Percentiles rank a stretch among this genome's conserved stretches.
phyloP scores from a whole-genome alignment of 2,113 vertebrate species.

The Theristicus caerulescens region DNA sequence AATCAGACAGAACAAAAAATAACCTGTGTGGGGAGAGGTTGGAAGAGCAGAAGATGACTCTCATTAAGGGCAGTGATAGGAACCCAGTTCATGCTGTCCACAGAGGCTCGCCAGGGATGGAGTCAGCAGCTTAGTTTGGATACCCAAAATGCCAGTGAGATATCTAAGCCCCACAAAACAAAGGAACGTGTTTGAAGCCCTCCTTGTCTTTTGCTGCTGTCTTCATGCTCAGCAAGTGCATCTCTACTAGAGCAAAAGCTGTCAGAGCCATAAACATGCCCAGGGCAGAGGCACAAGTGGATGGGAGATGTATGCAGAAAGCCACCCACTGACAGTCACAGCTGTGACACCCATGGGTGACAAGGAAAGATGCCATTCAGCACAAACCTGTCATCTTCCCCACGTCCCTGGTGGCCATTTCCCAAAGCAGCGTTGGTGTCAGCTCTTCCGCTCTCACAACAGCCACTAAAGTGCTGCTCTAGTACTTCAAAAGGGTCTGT shows the following conservation, averaged over 20 bases:
- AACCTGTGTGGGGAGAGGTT: background rate
- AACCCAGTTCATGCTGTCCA: background rate
- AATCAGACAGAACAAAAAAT: background rate
- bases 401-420: background rate
- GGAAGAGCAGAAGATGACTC: background rate
- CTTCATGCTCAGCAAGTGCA: background rate
- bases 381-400: background rate
- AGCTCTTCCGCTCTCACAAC: slow-evolving; percentile 37
- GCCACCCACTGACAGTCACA: background rate
- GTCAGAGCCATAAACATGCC: rapidly evolving
- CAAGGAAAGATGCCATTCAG: background rate
- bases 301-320: background rate
- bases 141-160: background rate
- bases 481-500: slow-evolving; percentile 58
- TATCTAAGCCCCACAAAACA: background rate
- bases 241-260: background rate
- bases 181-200: background rate
- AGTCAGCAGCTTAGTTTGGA: background rate
- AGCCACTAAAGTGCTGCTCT: slow-evolving; percentile 20
- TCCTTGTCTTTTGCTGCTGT: background rate
- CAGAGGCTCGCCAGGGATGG: background rate
- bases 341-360: background rate
- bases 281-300: rapidly evolving
- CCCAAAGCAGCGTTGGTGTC: slow-evolving; percentile 3
- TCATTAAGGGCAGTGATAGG: background rate